Conservation (phyloP, 2,113 vertebrate species). For the Theropithecus gelada region DNA sequence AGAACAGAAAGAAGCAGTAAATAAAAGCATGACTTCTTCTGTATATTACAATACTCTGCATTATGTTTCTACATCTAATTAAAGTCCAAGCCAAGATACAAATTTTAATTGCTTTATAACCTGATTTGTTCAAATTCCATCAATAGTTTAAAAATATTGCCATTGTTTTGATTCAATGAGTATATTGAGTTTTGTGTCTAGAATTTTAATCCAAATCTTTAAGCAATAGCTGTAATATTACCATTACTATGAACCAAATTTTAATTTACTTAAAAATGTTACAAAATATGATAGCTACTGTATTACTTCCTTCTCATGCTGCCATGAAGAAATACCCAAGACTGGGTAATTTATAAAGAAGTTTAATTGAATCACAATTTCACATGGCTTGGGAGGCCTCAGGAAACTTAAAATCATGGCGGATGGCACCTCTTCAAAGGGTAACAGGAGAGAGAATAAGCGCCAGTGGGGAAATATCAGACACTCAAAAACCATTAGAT, state of each 20-base stretch:
- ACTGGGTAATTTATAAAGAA: too few species aligned
- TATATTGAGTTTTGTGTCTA: neutral
- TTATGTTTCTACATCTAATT: neutral
- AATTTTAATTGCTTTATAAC: constrained; percentile 15
- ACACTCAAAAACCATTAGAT: too few species aligned
- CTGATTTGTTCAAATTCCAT: neutral
- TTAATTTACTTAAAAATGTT: constrained; percentile 33
- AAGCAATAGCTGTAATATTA: neutral
- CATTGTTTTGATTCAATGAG: neutral
- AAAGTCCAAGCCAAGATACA: neutral
- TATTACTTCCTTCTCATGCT: too few species aligned
- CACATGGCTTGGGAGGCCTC: too few species aligned
- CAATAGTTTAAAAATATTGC: neutral
- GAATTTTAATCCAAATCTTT: neutral
- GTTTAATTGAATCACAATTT: too few species aligned
- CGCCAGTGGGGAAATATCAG: too few species aligned
- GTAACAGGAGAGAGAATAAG: too few species aligned
- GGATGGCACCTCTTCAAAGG: too few species aligned
- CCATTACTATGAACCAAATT: neutral
- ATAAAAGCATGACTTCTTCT: neutral
- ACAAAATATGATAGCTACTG: neutral
- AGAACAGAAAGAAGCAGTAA: neutral
- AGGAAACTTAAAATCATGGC: too few species aligned
- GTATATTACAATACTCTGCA: neutral
- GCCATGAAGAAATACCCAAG: too few species aligned